Conservation (phyloP, 2,888 invertebrate genomes). For the Catocala nupta region DNA sequence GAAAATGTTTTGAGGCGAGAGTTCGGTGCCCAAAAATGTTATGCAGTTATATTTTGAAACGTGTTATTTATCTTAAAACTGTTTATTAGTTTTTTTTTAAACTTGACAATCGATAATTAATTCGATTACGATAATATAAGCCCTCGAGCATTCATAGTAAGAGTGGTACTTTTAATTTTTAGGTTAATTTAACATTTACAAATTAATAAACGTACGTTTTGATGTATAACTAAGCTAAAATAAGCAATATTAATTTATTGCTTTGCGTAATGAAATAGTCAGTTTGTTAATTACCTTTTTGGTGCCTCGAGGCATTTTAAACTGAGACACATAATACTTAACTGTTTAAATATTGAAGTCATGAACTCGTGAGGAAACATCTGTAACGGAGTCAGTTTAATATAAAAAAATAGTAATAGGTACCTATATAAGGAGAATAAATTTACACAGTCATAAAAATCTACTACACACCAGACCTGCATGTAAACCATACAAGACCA, state of each 20-base stretch:
- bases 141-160: slow-evolving; percentile 43
- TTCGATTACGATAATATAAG: slow-evolving; percentile 57
- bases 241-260: slow-evolving; percentile 30
- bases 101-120: slow-evolving; percentile 61
- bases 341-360: too few species aligned
- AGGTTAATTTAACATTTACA: slow-evolving; percentile 52
- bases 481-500: too few species aligned
- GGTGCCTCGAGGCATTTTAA: slow-evolving; percentile 16
- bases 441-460: too few species aligned
- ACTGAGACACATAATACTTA: neutral
- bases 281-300: slow-evolving; percentile 24
- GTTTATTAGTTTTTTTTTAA: slow-evolving; percentile 57
- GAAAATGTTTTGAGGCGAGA: slow-evolving; percentile 28
- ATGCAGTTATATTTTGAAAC: slow-evolving; percentile 59
- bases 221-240: slow-evolving; percentile 27
- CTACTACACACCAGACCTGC: too few species aligned
- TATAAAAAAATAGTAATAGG: too few species aligned
- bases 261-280: slow-evolving; percentile 37
- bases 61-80: slow-evolving; percentile 60
- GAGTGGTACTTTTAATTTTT: slow-evolving; percentile 22
- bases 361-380: too few species aligned
- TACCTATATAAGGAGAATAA: too few species aligned
- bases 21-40: slow-evolving; percentile 55
- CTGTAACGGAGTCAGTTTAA: too few species aligned
- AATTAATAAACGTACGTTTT: slow-evolving; percentile 42